phyloP scores from a whole-genome alignment of 2,797 vertebrate species.

The Pangasius mekongensis region DNA sequence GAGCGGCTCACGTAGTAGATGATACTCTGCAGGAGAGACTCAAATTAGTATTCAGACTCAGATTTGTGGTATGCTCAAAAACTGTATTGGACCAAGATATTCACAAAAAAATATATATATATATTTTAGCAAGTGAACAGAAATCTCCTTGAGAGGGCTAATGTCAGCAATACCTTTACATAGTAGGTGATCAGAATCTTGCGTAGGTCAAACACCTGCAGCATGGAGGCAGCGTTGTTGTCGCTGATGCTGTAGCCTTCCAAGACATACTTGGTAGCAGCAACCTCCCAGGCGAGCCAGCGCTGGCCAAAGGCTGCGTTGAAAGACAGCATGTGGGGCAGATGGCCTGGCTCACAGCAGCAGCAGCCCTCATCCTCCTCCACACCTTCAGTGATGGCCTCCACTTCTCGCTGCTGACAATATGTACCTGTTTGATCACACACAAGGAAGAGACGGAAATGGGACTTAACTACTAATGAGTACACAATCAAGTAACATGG shows the following conservation, averaged over 20 bases:
- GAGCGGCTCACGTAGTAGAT: conserved; percentile 96
- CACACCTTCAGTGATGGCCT: conserved; percentile 97
- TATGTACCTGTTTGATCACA: conserved; percentile 85
- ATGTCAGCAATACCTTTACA: conserved; percentile 83
- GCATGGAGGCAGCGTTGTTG: conserved; percentile 98
- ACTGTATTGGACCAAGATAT: neutral
- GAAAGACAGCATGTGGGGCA: conserved; percentile 95
- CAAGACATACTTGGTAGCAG: conserved; percentile 96
- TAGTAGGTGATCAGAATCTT: conserved; percentile 98
- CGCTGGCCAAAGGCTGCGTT: conserved; percentile 96
- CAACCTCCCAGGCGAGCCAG: conserved; percentile 98
- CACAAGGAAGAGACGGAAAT: neutral
- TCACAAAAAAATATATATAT: too few species aligned
- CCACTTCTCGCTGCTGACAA: conserved; percentile 97
- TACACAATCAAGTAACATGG: neutral
- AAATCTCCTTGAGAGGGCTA: neutral
- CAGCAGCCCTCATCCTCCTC: conserved; percentile 98
- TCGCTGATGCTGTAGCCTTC: conserved; percentile 99
- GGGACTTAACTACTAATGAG: neutral
- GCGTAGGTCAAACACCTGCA: conserved; percentile 98
- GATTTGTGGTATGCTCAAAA: neutral
- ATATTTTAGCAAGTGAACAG: neutral
- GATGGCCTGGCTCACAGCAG: conserved; percentile 96
- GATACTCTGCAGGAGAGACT: conserved; percentile 83
- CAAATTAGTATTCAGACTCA: neutral